Conservation (phyloP, 2,888 invertebrate genomes). For the Ryuthela nishihirai region DNA sequence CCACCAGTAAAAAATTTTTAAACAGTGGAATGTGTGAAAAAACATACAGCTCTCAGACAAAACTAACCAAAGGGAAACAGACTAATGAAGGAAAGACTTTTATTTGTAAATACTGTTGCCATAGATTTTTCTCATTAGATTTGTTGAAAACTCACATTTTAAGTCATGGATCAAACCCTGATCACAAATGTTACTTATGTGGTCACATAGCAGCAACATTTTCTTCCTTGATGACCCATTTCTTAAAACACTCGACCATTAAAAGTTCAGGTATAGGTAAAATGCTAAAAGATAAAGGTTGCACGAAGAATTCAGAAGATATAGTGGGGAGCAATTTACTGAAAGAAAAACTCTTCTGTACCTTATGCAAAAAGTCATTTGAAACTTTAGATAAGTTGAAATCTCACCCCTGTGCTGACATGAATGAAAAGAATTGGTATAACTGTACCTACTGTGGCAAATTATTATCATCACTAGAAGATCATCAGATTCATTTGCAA, state of each 20-base stretch:
- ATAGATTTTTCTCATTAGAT: slow-evolving; percentile 11
- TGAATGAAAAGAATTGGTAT: slow-evolving; percentile 13
- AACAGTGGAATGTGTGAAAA: too few species aligned
- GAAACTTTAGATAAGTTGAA: slow-evolving; percentile 13
- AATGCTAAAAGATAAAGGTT: neutral
- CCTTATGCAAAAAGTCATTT: slow-evolving; percentile 17
- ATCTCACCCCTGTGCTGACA: slow-evolving; percentile 1
- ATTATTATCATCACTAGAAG: slow-evolving; percentile 19
- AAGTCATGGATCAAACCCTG: slow-evolving; percentile 16
- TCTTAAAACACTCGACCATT: slow-evolving; percentile 18
- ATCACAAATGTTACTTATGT: slow-evolving; percentile 24
- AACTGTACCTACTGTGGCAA: slow-evolving; percentile 31
- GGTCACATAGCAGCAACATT: slow-evolving; percentile 14
- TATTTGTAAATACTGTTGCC: slow-evolving; percentile 31
- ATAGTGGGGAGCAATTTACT: neutral
- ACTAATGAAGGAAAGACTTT: too few species aligned
- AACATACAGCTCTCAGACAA: too few species aligned
- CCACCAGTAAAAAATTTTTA: too few species aligned
- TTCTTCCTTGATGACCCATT: slow-evolving; percentile 29
- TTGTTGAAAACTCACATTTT: slow-evolving; percentile 8
- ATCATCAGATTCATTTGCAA: slow-evolving; percentile 21
- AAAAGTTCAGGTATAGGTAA: slow-evolving; percentile 5
- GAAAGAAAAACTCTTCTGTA: slow-evolving; percentile 7
- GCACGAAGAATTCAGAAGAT: neutral
- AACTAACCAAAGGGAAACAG: too few species aligned